Evolutionary conservation across 2,797 vertebrate genomes (phyloP).

Genomic region (Cygnus olor): DNA sequence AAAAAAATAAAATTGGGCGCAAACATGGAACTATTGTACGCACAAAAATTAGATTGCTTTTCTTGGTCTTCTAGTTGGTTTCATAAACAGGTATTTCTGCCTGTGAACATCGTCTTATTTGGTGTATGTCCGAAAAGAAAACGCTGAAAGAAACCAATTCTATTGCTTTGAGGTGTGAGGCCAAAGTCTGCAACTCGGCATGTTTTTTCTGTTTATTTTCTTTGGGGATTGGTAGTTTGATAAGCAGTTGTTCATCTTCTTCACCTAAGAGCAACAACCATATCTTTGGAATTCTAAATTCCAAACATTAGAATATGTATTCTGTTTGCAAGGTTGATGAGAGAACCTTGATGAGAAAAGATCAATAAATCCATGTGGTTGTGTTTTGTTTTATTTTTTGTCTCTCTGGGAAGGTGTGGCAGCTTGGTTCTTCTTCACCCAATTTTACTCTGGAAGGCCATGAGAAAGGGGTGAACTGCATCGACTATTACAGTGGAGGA

Average conservation of each 20-base stretch:
- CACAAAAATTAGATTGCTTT: not conserved
- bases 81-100: not conserved
- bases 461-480: slow-evolving; percentile 97
- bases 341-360: not conserved
- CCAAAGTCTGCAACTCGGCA: not conserved
- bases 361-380: not conserved
- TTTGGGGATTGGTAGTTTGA: not conserved
- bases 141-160: not conserved
- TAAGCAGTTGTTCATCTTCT: not conserved
- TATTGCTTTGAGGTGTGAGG: not conserved
- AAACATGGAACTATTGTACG: not conserved
- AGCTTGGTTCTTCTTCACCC: slow-evolving; percentile 95
- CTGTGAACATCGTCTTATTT: not conserved
- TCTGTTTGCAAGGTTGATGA: not conserved
- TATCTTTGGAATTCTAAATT: not conserved
- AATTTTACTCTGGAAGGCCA: slow-evolving; percentile 98
- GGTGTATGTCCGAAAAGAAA: not conserved
- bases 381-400: not conserved
- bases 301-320: not conserved
- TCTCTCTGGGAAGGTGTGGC: slow-evolving; percentile 91
- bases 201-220: not conserved
- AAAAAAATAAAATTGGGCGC: not conserved
- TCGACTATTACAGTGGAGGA: slow-evolving; percentile 98
- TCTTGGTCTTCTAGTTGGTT: not conserved
- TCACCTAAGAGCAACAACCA: not conserved